Percentiles rank a stretch among this genome's conserved stretches.
phyloP scores from a whole-genome alignment of 1,140 invertebrate species.

The Pissodes strobi region DNA sequence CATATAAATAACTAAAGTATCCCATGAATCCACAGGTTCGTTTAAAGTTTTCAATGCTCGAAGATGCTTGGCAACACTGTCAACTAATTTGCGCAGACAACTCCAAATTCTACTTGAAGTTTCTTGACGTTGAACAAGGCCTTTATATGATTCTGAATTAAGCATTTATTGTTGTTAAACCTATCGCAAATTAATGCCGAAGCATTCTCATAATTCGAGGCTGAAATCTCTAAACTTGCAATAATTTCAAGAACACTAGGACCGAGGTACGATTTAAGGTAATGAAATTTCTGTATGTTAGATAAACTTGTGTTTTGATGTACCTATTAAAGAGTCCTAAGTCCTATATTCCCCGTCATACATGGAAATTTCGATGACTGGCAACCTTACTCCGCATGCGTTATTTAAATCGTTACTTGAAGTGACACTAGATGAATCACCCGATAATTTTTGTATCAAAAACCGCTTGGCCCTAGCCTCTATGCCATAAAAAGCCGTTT shows the following conservation, averaged over 20 bases:
- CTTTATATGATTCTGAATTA: slow-evolving; percentile 44
- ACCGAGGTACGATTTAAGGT: slow-evolving; percentile 39
- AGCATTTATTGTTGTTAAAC: slow-evolving; percentile 43
- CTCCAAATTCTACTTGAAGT: slow-evolving; percentile 33
- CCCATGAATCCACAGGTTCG: slow-evolving; percentile 37
- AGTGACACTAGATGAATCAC: neutral
- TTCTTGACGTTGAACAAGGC: slow-evolving; percentile 35
- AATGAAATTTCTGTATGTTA: slow-evolving; percentile 41
- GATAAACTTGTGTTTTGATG: slow-evolving; percentile 38
- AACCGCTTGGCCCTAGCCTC: neutral
- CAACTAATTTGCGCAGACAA: slow-evolving; percentile 25
- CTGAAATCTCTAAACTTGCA: slow-evolving; percentile 37
- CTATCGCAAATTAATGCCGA: slow-evolving; percentile 45
- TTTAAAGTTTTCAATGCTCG: slow-evolving; percentile 33
- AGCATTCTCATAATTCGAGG: slow-evolving; percentile 45
- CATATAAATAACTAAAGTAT: slow-evolving; percentile 34
- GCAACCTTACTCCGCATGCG: slow-evolving; percentile 7
- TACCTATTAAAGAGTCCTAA: slow-evolving; percentile 39
- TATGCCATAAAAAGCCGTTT: neutral
- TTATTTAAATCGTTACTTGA: neutral
- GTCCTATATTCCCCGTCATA: slow-evolving; percentile 36
- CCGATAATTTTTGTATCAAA: neutral
- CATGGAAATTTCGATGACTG: slow-evolving; percentile 20
- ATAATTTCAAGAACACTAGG: slow-evolving; percentile 35
- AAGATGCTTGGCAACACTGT: slow-evolving; percentile 31